Conservation (phyloP, 2,113 vertebrate species). For the Toxostoma redivivum region DNA sequence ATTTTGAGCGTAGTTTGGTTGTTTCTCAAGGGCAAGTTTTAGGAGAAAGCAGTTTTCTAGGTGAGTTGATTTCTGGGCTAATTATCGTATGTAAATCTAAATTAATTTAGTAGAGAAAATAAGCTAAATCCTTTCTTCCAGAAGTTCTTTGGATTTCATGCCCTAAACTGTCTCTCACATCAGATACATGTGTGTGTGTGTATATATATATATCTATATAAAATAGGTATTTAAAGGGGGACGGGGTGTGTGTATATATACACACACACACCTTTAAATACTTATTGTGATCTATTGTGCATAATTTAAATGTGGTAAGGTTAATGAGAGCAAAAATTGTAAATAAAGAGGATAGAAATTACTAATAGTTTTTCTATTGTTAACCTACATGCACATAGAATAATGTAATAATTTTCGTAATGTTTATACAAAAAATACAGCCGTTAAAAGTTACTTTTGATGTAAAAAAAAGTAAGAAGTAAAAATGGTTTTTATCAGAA, state of each 20-base stretch:
- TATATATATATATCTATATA: neutral
- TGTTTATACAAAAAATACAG: neutral
- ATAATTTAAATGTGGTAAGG: neutral
- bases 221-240: neutral
- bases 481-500: neutral
- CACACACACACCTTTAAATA: neutral
- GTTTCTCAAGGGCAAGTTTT: neutral
- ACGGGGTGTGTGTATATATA: accelerated
- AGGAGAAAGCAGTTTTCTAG: neutral
- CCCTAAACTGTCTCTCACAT: neutral
- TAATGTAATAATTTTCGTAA: neutral
- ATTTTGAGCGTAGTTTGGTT: neutral
- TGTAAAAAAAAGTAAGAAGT: neutral
- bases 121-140: neutral
- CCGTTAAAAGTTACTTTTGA: neutral
- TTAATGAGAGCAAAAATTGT: neutral
- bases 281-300: neutral
- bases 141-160: neutral
- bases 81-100: neutral
- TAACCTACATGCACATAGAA: neutral
- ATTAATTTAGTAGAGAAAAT: neutral
- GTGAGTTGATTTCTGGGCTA: neutral
- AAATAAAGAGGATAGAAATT: neutral
- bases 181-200: neutral
- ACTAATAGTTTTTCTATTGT: neutral